These are phyloP conservation scores for Solea solea DNA, from an alignment of 2,113 vertebrate species.

Conservation along the genomic window DNA sequence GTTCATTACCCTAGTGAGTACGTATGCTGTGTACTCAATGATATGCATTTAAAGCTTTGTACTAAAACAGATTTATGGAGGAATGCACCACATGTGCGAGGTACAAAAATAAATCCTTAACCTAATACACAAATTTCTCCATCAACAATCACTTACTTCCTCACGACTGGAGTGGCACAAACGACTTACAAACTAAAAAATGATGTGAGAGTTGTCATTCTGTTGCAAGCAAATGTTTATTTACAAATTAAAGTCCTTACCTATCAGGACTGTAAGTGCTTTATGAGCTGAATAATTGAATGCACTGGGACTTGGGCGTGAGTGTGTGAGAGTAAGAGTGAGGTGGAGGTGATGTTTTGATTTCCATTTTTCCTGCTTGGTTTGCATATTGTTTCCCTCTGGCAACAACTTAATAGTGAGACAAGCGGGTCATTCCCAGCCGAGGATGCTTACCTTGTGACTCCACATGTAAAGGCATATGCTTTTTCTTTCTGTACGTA, in stretches of 20 bases:
- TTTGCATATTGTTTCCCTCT: conserved; percentile 78
- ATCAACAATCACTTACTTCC: conserved; percentile 35
- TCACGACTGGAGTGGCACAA: conserved; percentile 16
- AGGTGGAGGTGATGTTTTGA: conserved; percentile 49
- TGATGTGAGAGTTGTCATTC: conserved; percentile 34
- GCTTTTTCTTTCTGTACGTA: conserved; percentile 23
- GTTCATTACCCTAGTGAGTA: conserved; percentile 21
- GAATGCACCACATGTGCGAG: conserved; percentile 12
- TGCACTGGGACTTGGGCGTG: conserved; percentile 30
- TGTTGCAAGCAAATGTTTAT: conserved; percentile 42
- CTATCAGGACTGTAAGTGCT: conserved; percentile 51
- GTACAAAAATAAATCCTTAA: conserved; percentile 29
- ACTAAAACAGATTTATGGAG: conserved; percentile 47
- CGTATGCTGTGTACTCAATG: conserved; percentile 20
- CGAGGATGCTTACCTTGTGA: conserved; percentile 61
- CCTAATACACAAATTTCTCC: conserved; percentile 5
- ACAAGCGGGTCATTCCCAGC: conserved; percentile 74
- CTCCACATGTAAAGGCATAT: conserved; percentile 34
- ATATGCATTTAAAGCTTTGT: conserved; percentile 31
- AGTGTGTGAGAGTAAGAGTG: conserved; percentile 37
- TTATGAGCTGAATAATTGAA: conserved; percentile 59
- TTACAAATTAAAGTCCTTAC: conserved; percentile 52
- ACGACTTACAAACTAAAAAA: conserved; percentile 9
- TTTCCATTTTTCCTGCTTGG: conserved; percentile 69
- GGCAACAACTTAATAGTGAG: conserved; percentile 77